Percentiles rank a stretch among this genome's conserved stretches.
These are phyloP conservation scores for Drosophila dives DNA, from an alignment of 2,888 invertebrate genomes.

Conservation along the genomic window DNA sequence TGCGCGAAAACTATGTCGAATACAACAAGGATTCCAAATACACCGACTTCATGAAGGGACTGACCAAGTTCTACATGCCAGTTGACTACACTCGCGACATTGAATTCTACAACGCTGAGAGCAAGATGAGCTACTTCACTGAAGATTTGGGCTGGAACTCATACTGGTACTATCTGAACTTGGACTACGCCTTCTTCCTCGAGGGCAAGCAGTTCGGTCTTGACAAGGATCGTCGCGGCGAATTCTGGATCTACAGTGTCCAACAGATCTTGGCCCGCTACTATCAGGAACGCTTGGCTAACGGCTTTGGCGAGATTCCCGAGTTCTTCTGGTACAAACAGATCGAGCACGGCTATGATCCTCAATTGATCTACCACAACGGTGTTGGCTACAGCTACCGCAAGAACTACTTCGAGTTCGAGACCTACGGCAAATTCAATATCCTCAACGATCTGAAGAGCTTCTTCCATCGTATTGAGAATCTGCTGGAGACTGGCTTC, in stretches of 20 bases:
- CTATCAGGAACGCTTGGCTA: constrained; percentile 89
- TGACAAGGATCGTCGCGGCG: constrained; percentile 87
- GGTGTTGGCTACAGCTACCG: constrained; percentile 87
- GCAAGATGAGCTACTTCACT: constrained; percentile 88
- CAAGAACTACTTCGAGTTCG: constrained; percentile 84
- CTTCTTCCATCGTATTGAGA: constrained; percentile 85
- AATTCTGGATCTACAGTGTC: constrained; percentile 88
- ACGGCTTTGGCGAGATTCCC: constrained; percentile 87
- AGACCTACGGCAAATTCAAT: constrained; percentile 77
- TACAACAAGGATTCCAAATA: constrained; percentile 73
- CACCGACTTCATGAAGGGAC: constrained; percentile 55
- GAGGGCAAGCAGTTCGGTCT: constrained; percentile 86
- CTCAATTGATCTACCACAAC: constrained; percentile 87
- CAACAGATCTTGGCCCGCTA: constrained; percentile 89
- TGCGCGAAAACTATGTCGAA: constrained; percentile 69
- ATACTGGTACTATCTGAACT: constrained; percentile 88
- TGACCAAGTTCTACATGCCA: constrained; percentile 84
- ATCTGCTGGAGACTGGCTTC: constrained; percentile 86
- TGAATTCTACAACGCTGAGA: constrained; percentile 86
- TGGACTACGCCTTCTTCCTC: constrained; percentile 88
- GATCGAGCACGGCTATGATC: constrained; percentile 86
- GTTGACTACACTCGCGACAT: constrained; percentile 87
- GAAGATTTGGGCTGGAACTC: constrained; percentile 89
- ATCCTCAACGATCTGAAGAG: constrained; percentile 65
- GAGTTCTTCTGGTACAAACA: constrained; percentile 86